Percentiles rank a stretch among this genome's conserved stretches.
Evolutionary conservation across 2,113 vertebrate species (phyloP).

Genomic region (Halcyon senegalensis): DNA sequence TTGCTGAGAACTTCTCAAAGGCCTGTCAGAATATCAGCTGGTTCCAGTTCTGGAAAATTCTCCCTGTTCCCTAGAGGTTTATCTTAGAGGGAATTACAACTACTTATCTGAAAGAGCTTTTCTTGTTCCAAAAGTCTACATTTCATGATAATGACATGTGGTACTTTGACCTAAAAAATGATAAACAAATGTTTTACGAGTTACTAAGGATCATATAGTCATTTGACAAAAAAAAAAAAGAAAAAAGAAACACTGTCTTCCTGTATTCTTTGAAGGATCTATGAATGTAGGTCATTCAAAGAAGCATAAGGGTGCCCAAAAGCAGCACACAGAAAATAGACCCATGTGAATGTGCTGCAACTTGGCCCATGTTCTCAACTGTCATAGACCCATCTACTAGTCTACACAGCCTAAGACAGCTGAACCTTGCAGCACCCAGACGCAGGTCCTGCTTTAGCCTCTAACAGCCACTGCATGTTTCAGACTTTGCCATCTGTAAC

Average conservation of each 20-base stretch:
- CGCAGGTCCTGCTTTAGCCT: background rate
- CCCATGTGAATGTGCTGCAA: background rate
- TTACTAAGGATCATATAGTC: background rate
- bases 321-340: background rate
- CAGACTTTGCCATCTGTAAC: background rate
- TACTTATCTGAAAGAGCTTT: slow-evolving; percentile 6
- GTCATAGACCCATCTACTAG: background rate
- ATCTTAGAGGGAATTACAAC: background rate
- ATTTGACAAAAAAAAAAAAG: background rate
- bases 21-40: background rate
- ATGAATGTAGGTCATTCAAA: background rate
- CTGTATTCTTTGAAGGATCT: background rate
- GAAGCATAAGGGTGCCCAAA: fast-evolving
- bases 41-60: slow-evolving; percentile 27
- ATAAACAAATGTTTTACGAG: background rate
- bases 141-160: background rate
- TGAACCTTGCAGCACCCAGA: background rate
- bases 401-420: background rate
- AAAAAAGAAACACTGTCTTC: background rate
- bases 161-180: background rate
- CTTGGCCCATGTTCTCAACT: background rate
- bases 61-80: background rate
- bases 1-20: background rate
- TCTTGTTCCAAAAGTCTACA: background rate
- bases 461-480: fast-evolving